phyloP scores from a whole-genome alignment of 1,140 invertebrate genomes.

The Anagrus nilaparvatae region DNA sequence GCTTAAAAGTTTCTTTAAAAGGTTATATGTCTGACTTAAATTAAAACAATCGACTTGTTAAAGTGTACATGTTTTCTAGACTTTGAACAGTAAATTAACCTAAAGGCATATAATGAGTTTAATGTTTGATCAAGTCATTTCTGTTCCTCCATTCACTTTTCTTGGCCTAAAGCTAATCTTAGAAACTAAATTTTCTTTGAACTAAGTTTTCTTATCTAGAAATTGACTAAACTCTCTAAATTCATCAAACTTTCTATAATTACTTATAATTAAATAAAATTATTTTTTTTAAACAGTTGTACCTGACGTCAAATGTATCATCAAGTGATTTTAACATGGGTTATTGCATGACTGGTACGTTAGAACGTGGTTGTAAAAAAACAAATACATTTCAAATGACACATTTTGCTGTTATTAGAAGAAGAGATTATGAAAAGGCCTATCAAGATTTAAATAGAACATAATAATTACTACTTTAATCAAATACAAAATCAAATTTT shows the following conservation, averaged over 20 bases:
- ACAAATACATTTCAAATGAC: constrained; percentile 72
- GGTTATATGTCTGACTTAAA: too few species aligned
- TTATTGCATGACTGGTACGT: constrained; percentile 75
- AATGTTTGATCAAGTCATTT: too few species aligned
- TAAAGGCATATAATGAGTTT: too few species aligned
- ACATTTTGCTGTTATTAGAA: constrained; percentile 73
- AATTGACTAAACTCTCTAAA: not conserved
- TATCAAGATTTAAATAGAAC: constrained; percentile 40
- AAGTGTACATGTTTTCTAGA: too few species aligned
- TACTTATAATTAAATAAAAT: not conserved
- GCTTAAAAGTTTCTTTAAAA: too few species aligned
- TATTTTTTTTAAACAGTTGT: constrained; percentile 49
- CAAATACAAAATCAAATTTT: too few species aligned
- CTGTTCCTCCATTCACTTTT: too few species aligned
- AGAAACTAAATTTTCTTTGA: too few species aligned
- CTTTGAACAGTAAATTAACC: too few species aligned
- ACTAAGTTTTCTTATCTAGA: not conserved
- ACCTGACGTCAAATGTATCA: constrained; percentile 66
- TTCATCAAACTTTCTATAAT: not conserved
- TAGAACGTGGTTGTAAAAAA: constrained; percentile 68
- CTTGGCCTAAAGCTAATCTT: too few species aligned
- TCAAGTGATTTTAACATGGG: constrained; percentile 79
- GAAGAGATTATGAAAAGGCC: constrained; percentile 45
- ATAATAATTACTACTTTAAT: too few species aligned
- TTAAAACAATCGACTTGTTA: too few species aligned